These are phyloP conservation scores for Watsonalla binaria DNA, from an alignment of 2,888 invertebrate genomes.

Conservation along the genomic window DNA sequence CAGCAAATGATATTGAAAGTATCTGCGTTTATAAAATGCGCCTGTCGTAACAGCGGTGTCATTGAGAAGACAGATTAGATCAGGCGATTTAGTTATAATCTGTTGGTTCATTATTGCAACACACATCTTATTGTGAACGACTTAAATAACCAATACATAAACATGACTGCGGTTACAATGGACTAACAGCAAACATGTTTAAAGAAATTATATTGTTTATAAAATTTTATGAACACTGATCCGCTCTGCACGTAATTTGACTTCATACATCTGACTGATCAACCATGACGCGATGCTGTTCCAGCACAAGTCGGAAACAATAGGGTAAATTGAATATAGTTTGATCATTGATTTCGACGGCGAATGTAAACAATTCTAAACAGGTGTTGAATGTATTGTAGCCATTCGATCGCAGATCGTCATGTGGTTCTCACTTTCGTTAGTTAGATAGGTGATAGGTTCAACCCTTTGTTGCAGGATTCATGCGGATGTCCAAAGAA, in stretches of 20 bases:
- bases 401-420: slow-evolving; percentile 14
- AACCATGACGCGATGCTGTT: slow-evolving; percentile 20
- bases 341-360: slow-evolving; percentile 26
- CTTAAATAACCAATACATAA: neutral
- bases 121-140: neutral
- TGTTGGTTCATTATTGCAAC: slow-evolving; percentile 4
- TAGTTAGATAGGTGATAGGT: slow-evolving; percentile 28
- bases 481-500: slow-evolving; percentile 20
- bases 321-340: slow-evolving; percentile 26
- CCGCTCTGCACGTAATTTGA: neutral
- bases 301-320: slow-evolving; percentile 29
- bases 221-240: no score
- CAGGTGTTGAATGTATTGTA: slow-evolving; percentile 6
- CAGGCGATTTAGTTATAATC: slow-evolving; percentile 3
- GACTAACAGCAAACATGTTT: neutral
- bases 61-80: slow-evolving; percentile 7
- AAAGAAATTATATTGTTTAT: no score
- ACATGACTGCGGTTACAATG: neutral
- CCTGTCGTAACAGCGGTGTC: slow-evolving; percentile 6
- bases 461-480: slow-evolving; percentile 31
- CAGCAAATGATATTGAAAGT: slow-evolving; percentile 4
- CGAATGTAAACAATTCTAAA: slow-evolving; percentile 11
- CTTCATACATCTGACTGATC: neutral
- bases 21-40: slow-evolving; percentile 1
- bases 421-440: slow-evolving; percentile 18